These are phyloP conservation scores for Aphelinus certus DNA, from an alignment of 1,140 invertebrate species.

Conservation along the genomic window DNA sequence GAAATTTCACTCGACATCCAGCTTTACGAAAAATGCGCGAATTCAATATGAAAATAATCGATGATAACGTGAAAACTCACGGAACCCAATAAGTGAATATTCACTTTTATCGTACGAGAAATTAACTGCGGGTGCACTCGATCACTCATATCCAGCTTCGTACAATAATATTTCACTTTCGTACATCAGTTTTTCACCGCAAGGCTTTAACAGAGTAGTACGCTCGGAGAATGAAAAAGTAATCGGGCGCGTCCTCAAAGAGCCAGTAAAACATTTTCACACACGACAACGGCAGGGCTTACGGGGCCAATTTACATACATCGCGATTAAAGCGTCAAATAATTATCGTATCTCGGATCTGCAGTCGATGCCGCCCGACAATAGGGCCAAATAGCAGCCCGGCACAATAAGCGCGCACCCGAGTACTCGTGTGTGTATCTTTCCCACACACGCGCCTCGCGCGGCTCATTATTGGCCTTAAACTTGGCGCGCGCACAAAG, in stretches of 20 bases:
- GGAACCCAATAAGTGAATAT: too few relatives aligned
- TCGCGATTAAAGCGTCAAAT: conserved; percentile 4
- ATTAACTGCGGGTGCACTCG: too few relatives aligned
- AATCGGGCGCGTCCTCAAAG: background rate
- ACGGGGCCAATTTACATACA: background rate
- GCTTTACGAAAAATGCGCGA: too few relatives aligned
- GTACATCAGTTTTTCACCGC: too few relatives aligned
- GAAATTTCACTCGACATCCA: too few relatives aligned
- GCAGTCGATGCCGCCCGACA: conserved; percentile 17
- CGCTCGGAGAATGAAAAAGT: too few relatives aligned
- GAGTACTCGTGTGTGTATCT: background rate
- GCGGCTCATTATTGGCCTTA: conserved; percentile 51
- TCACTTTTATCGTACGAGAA: too few relatives aligned
- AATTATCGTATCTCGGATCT: conserved; percentile 32
- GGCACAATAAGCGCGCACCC: background rate
- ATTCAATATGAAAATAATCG: too few relatives aligned
- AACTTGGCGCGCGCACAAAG: conserved; percentile 32
- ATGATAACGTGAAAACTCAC: too few relatives aligned
- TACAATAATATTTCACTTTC: too few relatives aligned
- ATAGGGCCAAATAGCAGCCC: conserved; percentile 1
- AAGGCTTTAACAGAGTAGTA: too few relatives aligned
- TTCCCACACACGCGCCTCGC: conserved; percentile 25
- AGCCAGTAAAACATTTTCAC: conserved; percentile 11
- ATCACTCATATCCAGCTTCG: too few relatives aligned
- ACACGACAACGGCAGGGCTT: background rate